Conservation (phyloP, 2,797 vertebrate species). For the Garrulus glandarius region DNA sequence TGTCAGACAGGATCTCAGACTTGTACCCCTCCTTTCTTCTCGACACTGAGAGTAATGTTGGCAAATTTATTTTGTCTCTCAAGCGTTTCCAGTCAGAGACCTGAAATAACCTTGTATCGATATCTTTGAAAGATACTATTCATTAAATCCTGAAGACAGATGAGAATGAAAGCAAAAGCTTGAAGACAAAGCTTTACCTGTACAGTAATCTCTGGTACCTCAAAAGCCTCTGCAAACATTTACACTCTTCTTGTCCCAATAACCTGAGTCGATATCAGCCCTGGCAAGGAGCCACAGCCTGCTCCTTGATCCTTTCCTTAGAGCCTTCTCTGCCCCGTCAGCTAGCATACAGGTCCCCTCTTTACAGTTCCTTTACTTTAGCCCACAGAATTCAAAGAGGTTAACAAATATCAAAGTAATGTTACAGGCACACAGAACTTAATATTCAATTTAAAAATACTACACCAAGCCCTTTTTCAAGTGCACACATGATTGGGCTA, state of each 20-base stretch:
- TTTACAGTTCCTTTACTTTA: not conserved
- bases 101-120: not conserved
- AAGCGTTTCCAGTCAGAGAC: not conserved
- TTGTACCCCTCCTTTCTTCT: not conserved
- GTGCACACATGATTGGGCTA: not conserved
- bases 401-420: not conserved
- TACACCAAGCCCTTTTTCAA: not conserved
- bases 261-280: not conserved
- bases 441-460: not conserved
- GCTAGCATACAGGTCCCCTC: not conserved
- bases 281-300: not conserved
- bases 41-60: not conserved
- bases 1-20: not conserved
- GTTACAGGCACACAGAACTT: not conserved
- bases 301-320: not conserved
- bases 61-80: not conserved
- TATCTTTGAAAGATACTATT: not conserved
- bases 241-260: not conserved
- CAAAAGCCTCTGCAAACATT: not conserved
- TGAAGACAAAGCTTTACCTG: not conserved
- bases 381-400: not conserved
- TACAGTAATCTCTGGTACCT: not conserved
- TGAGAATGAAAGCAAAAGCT: not conserved
- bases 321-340: not conserved
- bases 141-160: not conserved